phyloP scores from a whole-genome alignment of 2,888 invertebrate genomes.

The Nomada goodeniana region DNA sequence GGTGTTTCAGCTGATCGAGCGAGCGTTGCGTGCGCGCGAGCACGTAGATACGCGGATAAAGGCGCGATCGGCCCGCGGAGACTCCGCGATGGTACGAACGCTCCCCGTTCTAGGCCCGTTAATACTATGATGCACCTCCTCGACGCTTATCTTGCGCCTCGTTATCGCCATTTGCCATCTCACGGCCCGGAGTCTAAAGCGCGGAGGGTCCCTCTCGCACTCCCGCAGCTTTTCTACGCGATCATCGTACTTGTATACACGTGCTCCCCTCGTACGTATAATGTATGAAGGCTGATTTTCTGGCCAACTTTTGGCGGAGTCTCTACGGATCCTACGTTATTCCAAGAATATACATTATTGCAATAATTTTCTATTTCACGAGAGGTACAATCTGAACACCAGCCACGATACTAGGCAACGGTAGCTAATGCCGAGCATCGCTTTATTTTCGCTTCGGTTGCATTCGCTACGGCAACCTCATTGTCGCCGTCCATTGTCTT shows the following conservation, averaged over 20 bases:
- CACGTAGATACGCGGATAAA: constrained; percentile 59
- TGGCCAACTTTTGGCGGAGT: no score
- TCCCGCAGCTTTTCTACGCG: neutral
- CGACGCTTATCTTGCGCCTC: constrained; percentile 73
- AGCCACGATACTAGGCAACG: constrained; percentile 29
- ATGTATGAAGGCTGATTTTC: constrained; percentile 1
- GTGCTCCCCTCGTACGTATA: constrained; percentile 27
- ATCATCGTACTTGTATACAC: constrained; percentile 20
- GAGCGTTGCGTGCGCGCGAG: constrained; percentile 36
- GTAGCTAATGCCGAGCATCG: constrained; percentile 69
- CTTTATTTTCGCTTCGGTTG: constrained; percentile 74
- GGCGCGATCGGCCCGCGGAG: constrained; percentile 33
- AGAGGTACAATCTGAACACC: no score
- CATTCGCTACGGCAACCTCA: constrained; percentile 69
- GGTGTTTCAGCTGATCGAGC: constrained; percentile 7
- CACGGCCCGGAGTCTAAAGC: constrained; percentile 30
- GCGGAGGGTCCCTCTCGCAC: constrained; percentile 19
- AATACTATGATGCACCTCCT: constrained; percentile 67
- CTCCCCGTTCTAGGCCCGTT: constrained; percentile 21
- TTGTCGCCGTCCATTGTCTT: constrained; percentile 81
- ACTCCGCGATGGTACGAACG: constrained; percentile 31
- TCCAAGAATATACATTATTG: no score
- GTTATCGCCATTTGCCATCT: constrained; percentile 75
- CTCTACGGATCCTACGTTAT: no score
- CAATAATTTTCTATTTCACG: no score